These are phyloP conservation scores for Tapirus indicus DNA, from an alignment of 2,797 vertebrate genomes.

Conservation along the genomic window DNA sequence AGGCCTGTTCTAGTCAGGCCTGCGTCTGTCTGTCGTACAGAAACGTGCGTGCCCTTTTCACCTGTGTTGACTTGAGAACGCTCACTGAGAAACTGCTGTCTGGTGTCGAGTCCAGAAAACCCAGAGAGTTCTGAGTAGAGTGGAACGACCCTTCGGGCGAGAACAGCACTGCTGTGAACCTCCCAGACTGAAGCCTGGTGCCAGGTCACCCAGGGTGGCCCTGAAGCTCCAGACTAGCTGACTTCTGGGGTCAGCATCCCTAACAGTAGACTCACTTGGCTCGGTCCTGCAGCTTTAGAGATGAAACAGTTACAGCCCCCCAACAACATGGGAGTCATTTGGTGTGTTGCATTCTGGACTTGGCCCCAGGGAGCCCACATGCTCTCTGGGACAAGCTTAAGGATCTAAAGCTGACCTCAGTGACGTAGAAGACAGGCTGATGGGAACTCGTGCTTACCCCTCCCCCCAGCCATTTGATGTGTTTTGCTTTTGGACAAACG, in stretches of 20 bases:
- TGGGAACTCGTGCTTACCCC: not conserved
- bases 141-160: no score
- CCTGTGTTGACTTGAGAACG: not conserved
- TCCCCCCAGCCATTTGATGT: not conserved
- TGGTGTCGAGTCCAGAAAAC: not conserved
- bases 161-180: not conserved
- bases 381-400: not conserved
- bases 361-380: not conserved
- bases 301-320: not conserved
- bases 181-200: not conserved
- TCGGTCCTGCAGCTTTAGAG: not conserved
- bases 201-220: not conserved
- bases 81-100: not conserved
- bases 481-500: not conserved
- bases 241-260: not conserved
- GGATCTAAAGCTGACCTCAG: not conserved
- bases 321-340: rapidly evolving
- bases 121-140: not conserved
- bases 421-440: rapidly evolving
- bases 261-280: not conserved
- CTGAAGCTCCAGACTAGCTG: rapidly evolving
- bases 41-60: not conserved
- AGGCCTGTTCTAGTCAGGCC: not conserved
- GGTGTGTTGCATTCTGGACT: rapidly evolving
- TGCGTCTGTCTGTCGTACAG: rapidly evolving